phyloP scores from a whole-genome alignment of 2,113 vertebrate genomes.

The Entomyzon cyanotis region DNA sequence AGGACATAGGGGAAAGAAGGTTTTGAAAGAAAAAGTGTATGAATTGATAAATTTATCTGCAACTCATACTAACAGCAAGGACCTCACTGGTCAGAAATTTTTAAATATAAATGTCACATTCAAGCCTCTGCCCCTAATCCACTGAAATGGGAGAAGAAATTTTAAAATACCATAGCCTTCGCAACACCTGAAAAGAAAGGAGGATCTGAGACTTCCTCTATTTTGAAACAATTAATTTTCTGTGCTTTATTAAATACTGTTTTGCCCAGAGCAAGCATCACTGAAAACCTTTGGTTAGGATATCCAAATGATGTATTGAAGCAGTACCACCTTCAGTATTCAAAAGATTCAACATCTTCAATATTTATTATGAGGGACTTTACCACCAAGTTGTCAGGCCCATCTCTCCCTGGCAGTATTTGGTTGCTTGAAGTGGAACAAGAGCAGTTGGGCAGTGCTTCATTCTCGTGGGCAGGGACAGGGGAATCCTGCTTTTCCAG shows the following conservation, averaged over 20 bases:
- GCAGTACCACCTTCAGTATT: background rate
- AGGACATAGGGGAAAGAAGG: accelerated
- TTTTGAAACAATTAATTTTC: background rate
- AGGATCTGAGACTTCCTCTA: background rate
- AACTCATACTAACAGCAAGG: background rate
- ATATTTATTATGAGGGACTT: background rate
- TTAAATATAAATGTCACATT: background rate
- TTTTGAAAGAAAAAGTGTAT: background rate
- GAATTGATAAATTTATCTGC: background rate
- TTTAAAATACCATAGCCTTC: background rate
- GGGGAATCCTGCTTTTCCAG: accelerated
- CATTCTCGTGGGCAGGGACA: background rate
- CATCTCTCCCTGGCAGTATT: background rate
- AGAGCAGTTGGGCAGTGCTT: background rate
- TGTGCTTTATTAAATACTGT: background rate
- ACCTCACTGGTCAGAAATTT: background rate
- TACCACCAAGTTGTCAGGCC: background rate
- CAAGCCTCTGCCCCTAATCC: background rate
- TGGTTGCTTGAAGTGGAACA: background rate
- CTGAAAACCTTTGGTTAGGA: background rate
- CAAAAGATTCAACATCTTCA: background rate
- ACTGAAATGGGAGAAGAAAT: background rate
- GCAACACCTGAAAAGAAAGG: background rate
- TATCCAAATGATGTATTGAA: background rate
- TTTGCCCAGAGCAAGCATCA: background rate